A percentile compares a stretch with the other conserved stretches of the same genome.
These are phyloP conservation scores for Gryon sp. DNA, from an alignment of 1,140 invertebrate genomes.

Conservation along the genomic window DNA sequence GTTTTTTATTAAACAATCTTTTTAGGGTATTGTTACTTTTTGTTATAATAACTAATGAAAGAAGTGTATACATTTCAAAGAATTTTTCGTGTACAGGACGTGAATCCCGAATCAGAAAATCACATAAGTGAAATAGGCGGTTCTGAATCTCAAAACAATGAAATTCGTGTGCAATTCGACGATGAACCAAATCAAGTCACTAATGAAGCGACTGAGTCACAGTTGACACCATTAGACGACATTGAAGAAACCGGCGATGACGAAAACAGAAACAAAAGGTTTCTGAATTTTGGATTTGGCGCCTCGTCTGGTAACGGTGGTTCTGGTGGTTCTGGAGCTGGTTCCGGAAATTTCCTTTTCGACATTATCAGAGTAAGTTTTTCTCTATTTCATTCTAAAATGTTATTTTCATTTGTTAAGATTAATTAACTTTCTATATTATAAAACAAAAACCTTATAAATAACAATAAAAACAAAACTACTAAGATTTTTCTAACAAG, in stretches of 20 bases:
- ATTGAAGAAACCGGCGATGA: conserved; percentile 83
- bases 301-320: conserved; percentile 75
- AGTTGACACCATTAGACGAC: conserved; percentile 81
- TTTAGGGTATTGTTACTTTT: too few species aligned
- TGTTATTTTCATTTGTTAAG: background rate
- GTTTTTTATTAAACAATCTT: background rate
- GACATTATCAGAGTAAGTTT: conserved; percentile 90
- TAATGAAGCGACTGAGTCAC: conserved; percentile 78
- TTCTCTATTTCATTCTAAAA: conserved; percentile 1
- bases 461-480: too few species aligned
- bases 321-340: conserved; percentile 81
- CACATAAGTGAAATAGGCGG: conserved; percentile 72
- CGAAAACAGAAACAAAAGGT: conserved; percentile 89
- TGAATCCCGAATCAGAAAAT: conserved; percentile 77
- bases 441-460: background rate
- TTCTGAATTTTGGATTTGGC: conserved; percentile 85
- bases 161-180: conserved; percentile 83
- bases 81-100: conserved; percentile 68
- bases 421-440: background rate
- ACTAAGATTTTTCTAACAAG: too few species aligned
- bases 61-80: background rate
- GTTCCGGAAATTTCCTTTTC: conserved; percentile 92
- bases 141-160: conserved; percentile 82
- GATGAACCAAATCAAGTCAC: conserved; percentile 75
- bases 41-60: background rate